A percentile compares a stretch with the other conserved stretches of the same genome.
Evolutionary conservation across 2,113 vertebrate species (phyloP).

Genomic region (Eulemur rufifrons): DNA sequence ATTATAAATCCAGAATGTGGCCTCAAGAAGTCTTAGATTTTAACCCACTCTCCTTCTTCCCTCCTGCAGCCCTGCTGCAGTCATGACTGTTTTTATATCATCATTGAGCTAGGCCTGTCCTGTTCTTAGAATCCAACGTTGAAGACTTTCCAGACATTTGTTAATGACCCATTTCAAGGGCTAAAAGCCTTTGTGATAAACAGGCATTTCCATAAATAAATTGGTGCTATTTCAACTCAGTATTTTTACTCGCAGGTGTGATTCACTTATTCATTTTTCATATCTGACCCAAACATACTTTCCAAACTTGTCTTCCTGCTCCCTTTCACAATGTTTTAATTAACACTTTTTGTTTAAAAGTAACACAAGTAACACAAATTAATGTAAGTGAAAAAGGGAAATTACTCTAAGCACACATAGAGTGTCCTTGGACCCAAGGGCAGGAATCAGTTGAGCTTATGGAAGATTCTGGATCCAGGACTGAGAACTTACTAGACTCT

Average conservation of each 20-base stretch:
- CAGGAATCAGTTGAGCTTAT: background rate
- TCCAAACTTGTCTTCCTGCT: constrained; percentile 18
- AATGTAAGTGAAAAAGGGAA: background rate
- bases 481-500: background rate
- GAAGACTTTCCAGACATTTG: background rate
- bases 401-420: background rate
- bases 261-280: constrained; percentile 1
- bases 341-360: background rate
- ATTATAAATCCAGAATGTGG: background rate
- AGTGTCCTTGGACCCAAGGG: background rate
- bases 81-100: background rate
- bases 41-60: background rate
- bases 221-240: constrained; percentile 22
- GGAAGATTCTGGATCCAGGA: background rate
- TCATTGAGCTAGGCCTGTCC: background rate
- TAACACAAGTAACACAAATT: background rate
- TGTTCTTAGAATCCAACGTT: background rate
- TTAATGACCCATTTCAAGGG: background rate
- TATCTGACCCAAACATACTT: background rate
- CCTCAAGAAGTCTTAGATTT: background rate
- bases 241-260: background rate
- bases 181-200: background rate
- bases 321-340: background rate
- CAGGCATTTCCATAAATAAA: background rate
- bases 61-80: background rate